phyloP scores from a whole-genome alignment of 1,140 invertebrate species.

The Drosophila neocordata region DNA sequence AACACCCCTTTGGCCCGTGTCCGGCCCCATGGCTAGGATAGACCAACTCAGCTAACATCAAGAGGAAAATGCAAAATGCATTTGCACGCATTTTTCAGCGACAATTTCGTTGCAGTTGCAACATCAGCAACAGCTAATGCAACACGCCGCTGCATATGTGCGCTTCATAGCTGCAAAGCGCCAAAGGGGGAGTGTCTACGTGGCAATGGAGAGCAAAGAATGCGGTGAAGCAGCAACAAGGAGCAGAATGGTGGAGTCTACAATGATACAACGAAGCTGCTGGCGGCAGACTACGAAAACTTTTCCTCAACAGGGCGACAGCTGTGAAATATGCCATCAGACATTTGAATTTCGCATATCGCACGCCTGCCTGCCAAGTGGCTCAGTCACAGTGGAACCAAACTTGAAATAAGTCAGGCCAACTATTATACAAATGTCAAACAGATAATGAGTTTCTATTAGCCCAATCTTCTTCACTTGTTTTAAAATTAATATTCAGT shows the following conservation, averaged over 20 bases:
- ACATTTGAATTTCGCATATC: slow-evolving; percentile 81
- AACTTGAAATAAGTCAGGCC: background rate
- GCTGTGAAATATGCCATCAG: slow-evolving; percentile 80
- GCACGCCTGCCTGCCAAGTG: slow-evolving; percentile 71
- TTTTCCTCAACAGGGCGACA: slow-evolving; percentile 72
- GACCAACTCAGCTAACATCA: background rate
- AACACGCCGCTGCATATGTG: slow-evolving; percentile 46
- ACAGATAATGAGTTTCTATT: too few relatives aligned
- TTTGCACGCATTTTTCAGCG: slow-evolving; percentile 47
- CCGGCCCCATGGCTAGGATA: background rate
- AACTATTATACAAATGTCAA: background rate
- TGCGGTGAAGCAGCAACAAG: slow-evolving; percentile 1
- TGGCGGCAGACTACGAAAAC: slow-evolving; percentile 60
- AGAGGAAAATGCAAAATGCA: slow-evolving; percentile 17
- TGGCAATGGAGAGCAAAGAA: slow-evolving; percentile 26
- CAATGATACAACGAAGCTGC: slow-evolving; percentile 28
- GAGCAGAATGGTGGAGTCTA: slow-evolving; percentile 29
- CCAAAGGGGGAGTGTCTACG: slow-evolving; percentile 65
- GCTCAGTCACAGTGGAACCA: slow-evolving; percentile 49
- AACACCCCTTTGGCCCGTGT: slow-evolving; percentile 13
- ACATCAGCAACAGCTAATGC: slow-evolving; percentile 40
- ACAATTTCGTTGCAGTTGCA: slow-evolving; percentile 36
- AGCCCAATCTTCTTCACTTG: too few relatives aligned
- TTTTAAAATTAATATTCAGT: too few relatives aligned
- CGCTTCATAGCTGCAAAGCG: slow-evolving; percentile 56